Evolutionary conservation across 2,113 vertebrate species (phyloP).

Genomic region (Desmodus rotundus): DNA sequence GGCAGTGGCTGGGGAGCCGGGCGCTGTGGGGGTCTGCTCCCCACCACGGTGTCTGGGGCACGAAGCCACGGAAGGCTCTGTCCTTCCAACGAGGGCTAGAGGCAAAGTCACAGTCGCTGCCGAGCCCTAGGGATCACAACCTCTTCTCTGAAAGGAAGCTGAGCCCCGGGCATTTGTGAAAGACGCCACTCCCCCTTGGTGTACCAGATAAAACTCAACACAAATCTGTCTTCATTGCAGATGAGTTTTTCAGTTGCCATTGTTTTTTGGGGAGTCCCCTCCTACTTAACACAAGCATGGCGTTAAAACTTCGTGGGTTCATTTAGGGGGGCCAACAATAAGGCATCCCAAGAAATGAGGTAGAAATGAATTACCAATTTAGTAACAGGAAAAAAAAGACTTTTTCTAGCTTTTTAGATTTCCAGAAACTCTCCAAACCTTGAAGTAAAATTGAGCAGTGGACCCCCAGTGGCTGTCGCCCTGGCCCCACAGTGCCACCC

Average conservation of each 20-base stretch:
- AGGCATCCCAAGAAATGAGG: neutral
- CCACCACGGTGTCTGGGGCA: neutral
- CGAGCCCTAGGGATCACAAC: neutral
- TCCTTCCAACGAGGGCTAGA: neutral
- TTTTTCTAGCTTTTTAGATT: neutral
- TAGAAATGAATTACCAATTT: neutral
- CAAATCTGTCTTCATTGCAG: neutral
- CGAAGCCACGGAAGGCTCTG: neutral
- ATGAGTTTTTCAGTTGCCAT: neutral
- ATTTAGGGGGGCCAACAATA: neutral
- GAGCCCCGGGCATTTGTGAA: neutral
- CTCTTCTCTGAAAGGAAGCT: neutral
- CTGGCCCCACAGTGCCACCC: too few relatives aligned
- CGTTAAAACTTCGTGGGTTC: neutral
- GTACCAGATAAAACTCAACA: neutral
- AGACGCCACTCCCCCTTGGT: neutral
- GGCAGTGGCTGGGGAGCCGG: neutral
- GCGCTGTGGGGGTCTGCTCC: constrained; percentile 38
- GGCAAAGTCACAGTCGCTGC: neutral
- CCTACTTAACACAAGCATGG: neutral
- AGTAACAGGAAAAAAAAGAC: neutral
- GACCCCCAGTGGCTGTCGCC: too few relatives aligned
- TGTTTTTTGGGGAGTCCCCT: neutral
- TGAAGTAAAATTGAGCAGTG: neutral
- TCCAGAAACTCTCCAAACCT: neutral